These are phyloP conservation scores for Microctonus aethiopoides DNA, from an alignment of 2,888 invertebrate genomes.

Conservation along the genomic window DNA sequence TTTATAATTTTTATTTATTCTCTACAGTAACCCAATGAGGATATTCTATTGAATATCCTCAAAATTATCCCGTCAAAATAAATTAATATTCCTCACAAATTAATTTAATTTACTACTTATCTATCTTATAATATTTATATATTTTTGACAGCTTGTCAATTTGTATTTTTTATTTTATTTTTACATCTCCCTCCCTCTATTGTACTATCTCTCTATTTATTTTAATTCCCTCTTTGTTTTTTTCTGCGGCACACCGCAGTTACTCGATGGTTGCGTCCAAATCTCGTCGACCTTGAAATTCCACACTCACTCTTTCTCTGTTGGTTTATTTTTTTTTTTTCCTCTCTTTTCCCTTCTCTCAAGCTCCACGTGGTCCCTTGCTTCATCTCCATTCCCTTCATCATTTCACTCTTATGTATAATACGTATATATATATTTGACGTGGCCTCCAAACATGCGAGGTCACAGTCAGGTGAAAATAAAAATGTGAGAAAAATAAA, in stretches of 20 bases:
- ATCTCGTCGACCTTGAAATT: conserved; percentile 35
- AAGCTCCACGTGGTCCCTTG: neutral
- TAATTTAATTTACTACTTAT: neutral
- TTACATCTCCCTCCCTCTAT: neutral
- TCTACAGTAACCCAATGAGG: neutral
- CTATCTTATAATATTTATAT: neutral
- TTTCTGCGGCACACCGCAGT: conserved; percentile 19
- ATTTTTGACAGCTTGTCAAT: neutral
- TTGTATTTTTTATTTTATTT: neutral
- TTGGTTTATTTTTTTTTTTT: conserved; percentile 1
- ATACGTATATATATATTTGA: neutral
- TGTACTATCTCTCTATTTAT: neutral
- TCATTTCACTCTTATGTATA: neutral
- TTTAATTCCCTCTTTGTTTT: conserved; percentile 5
- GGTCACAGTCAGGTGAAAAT: conserved; percentile 2
- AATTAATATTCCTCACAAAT: neutral
- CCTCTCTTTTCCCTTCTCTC: conserved; percentile 10
- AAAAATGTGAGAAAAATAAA: neutral
- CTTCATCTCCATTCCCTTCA: conserved; percentile 1
- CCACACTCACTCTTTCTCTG: conserved; percentile 2
- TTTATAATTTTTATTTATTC: neutral
- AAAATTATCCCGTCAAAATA: neutral
- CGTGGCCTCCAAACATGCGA: conserved; percentile 2
- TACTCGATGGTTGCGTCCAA: conserved; percentile 20
- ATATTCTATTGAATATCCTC: neutral